Conservation (phyloP, 2,113 vertebrate species). For the Turnix velox region DNA sequence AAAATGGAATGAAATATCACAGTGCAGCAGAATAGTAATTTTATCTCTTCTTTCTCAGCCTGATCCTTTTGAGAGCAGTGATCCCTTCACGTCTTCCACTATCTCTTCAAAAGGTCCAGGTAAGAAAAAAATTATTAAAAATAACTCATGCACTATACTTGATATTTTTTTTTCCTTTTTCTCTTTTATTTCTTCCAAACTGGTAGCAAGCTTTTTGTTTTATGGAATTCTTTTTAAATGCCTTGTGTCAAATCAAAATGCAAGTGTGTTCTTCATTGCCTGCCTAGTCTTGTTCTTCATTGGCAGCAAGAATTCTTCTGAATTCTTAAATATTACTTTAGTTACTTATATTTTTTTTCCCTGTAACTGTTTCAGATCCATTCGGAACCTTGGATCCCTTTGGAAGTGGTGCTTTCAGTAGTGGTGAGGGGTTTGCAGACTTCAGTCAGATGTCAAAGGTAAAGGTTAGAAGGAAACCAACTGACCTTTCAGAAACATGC, state of each 20-base stretch:
- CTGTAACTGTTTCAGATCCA: constrained; percentile 75
- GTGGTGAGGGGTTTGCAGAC: constrained; percentile 90
- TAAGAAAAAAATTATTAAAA: no score
- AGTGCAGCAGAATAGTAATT: neutral
- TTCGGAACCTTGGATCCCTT: constrained; percentile 92
- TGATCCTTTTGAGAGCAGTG: constrained; percentile 83
- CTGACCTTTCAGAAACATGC: neutral
- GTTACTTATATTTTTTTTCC: neutral
- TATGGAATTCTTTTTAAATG: neutral
- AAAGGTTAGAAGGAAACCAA: constrained; percentile 11
- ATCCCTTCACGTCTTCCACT: constrained; percentile 86
- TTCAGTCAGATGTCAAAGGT: constrained; percentile 98
- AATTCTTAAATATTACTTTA: neutral
- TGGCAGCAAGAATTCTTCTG: neutral
- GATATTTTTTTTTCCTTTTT: neutral
- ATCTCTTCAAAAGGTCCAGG: constrained; percentile 88
- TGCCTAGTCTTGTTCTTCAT: neutral
- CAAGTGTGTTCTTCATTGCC: neutral
- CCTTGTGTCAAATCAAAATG: neutral
- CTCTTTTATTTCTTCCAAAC: neutral
- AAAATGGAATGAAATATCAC: no score
- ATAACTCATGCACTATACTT: rapidly evolving
- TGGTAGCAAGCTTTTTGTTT: neutral
- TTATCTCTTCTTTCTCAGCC: constrained; percentile 63
- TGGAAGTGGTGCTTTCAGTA: constrained; percentile 83